Evolutionary conservation across 2,888 invertebrate species (phyloP).

Genomic region (Sabatieria punctata): DNA sequence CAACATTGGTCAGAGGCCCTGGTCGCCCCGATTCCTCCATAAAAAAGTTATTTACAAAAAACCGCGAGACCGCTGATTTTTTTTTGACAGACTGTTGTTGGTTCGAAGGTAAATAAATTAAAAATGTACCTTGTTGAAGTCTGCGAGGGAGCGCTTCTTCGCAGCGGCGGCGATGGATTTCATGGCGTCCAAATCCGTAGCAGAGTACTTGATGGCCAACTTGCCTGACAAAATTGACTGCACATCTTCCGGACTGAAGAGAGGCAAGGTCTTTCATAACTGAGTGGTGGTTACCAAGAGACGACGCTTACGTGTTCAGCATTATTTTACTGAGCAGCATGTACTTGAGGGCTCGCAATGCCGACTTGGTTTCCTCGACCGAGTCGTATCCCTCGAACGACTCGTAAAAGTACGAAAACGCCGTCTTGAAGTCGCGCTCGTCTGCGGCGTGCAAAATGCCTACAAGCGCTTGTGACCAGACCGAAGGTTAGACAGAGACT

Average conservation of each 20-base stretch:
- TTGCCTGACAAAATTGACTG: slow-evolving; percentile 87
- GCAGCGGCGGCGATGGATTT: slow-evolving; percentile 87
- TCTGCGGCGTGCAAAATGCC: slow-evolving; percentile 94
- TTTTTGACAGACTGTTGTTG: no score
- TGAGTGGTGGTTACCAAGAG: no score
- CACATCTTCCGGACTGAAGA: slow-evolving; percentile 72
- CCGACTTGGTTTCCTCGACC: slow-evolving; percentile 65
- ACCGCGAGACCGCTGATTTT: no score
- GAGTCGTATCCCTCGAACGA: slow-evolving; percentile 97
- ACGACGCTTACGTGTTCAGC: slow-evolving; percentile 56
- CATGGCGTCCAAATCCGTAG: slow-evolving; percentile 92
- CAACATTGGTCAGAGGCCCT: no score
- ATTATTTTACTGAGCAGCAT: slow-evolving; percentile 98
- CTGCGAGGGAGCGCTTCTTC: slow-evolving; percentile 84
- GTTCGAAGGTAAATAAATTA: no score
- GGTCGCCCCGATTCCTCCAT: no score
- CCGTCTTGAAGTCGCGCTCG: slow-evolving; percentile 97
- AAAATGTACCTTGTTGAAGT: slow-evolving; percentile 54
- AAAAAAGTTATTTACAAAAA: no score
- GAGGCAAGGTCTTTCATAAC: slow-evolving; percentile 1
- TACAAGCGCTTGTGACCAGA: slow-evolving; percentile 16
- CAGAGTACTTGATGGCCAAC: slow-evolving; percentile 84
- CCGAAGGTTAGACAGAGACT: slow-evolving; percentile 1
- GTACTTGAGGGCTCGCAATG: slow-evolving; percentile 87
- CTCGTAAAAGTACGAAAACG: slow-evolving; percentile 98